Evolutionary conservation across 2,888 invertebrate species (phyloP).

Genomic region (Saturnia japonica): DNA sequence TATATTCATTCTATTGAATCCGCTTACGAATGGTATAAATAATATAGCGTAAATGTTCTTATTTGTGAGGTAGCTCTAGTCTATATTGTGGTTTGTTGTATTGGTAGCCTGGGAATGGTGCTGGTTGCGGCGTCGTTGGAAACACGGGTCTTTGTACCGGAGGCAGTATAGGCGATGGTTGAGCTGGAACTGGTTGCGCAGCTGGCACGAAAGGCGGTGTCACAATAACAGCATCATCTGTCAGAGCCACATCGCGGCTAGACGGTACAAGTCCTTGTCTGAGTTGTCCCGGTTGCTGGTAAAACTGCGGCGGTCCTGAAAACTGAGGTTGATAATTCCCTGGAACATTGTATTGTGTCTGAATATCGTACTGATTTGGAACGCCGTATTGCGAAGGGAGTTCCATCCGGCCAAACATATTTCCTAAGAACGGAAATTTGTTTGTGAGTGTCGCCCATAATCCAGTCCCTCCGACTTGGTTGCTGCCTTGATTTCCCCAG

Average conservation of each 20-base stretch:
- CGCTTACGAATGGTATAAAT: not conserved
- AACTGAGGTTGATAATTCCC: constrained; percentile 36
- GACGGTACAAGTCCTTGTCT: constrained; percentile 50
- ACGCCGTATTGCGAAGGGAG: constrained; percentile 56
- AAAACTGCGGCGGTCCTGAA: constrained; percentile 39
- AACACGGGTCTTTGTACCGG: constrained; percentile 49
- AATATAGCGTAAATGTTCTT: constrained; percentile 28
- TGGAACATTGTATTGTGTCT: constrained; percentile 33
- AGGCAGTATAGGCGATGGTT: constrained; percentile 34
- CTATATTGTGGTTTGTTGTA: constrained; percentile 72
- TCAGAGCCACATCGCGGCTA: constrained; percentile 66
- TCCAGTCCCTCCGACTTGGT: constrained; percentile 74
- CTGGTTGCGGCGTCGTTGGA: constrained; percentile 45
- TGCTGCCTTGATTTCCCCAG: constrained; percentile 67
- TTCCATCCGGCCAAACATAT: constrained; percentile 73
- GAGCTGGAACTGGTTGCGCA: constrained; percentile 36
- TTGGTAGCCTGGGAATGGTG: constrained; percentile 55
- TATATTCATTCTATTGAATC: not conserved
- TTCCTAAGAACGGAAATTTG: constrained; percentile 70
- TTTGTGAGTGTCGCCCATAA: constrained; percentile 70
- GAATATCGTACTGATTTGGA: constrained; percentile 37
- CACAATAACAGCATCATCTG: constrained; percentile 74
- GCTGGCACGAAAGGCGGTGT: constrained; percentile 70
- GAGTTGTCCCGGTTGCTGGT: constrained; percentile 36
- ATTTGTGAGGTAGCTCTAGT: constrained; percentile 68